Percentiles rank a stretch among this genome's conserved stretches.
Conservation (phyloP, 2,797 vertebrate genomes). For the Urophycis tenuis region DNA sequence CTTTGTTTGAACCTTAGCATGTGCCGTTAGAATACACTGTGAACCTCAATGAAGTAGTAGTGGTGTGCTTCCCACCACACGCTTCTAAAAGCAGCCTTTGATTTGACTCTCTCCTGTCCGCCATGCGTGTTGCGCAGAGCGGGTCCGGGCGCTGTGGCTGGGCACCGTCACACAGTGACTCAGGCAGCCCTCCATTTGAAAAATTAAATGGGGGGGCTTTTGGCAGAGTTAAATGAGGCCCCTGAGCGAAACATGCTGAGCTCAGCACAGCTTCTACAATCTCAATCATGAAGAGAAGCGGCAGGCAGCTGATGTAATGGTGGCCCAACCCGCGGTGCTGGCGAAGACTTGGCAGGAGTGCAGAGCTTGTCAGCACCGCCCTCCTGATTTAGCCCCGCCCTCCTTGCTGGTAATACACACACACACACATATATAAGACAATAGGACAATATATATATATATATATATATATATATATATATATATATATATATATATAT, state of each 20-base stretch:
- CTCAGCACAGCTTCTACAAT: slow-evolving; percentile 64
- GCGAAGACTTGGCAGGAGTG: slow-evolving; percentile 66
- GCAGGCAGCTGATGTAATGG: slow-evolving; percentile 68
- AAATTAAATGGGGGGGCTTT: slow-evolving; percentile 63
- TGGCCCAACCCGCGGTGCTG: slow-evolving; percentile 44
- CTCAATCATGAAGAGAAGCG: slow-evolving; percentile 66
- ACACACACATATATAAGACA: not conserved
- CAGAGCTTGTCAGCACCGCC: slow-evolving; percentile 65
- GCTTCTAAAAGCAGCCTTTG: not conserved
- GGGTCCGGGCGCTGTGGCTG: slow-evolving; percentile 42
- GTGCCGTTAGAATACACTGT: slow-evolving; percentile 6
- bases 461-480: too few species aligned
- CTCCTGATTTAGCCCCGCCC: slow-evolving; percentile 51
- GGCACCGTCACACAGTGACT: slow-evolving; percentile 64
- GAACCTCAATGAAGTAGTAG: not conserved
- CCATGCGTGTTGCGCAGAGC: slow-evolving; percentile 19
- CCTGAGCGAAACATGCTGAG: slow-evolving; percentile 66
- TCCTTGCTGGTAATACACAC: not conserved
- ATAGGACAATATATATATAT: too few species aligned
- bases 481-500: not conserved
- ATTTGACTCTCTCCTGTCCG: not conserved
- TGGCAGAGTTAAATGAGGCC: slow-evolving; percentile 68
- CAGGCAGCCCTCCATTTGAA: slow-evolving; percentile 71
- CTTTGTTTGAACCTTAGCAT: not conserved
- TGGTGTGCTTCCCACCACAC: not conserved